Percentiles rank a stretch among this genome's conserved stretches.
Evolutionary conservation across 2,113 vertebrate genomes (phyloP).

Genomic region (Sapajus apella): DNA sequence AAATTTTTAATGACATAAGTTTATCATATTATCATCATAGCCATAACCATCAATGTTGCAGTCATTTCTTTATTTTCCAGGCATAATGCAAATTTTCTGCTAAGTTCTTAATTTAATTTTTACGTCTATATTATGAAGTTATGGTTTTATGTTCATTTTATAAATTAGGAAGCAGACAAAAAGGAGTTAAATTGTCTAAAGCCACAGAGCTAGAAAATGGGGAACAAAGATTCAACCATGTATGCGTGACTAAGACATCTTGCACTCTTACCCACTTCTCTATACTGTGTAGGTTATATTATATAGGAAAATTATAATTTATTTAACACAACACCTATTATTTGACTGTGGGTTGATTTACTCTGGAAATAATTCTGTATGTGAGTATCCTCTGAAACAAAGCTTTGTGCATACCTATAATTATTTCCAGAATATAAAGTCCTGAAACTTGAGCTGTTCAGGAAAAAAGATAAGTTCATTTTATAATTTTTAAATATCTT

Average conservation of each 20-base stretch:
- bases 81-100: background rate
- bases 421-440: background rate
- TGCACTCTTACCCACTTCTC: background rate
- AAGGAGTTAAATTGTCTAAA: background rate
- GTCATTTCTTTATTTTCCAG: background rate
- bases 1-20: background rate
- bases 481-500: background rate
- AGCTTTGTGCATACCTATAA: background rate
- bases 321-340: background rate
- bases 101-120: conserved; percentile 13
- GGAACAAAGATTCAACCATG: background rate
- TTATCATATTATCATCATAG: background rate
- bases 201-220: background rate
- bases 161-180: background rate
- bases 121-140: background rate
- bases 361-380: background rate
- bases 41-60: background rate
- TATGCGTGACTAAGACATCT: background rate
- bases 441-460: background rate
- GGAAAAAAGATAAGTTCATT: background rate
- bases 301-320: background rate
- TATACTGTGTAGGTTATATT: background rate
- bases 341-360: background rate
- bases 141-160: background rate
- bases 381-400: background rate